phyloP scores from a whole-genome alignment of 2,888 invertebrate species.

The Julus scanicus region DNA sequence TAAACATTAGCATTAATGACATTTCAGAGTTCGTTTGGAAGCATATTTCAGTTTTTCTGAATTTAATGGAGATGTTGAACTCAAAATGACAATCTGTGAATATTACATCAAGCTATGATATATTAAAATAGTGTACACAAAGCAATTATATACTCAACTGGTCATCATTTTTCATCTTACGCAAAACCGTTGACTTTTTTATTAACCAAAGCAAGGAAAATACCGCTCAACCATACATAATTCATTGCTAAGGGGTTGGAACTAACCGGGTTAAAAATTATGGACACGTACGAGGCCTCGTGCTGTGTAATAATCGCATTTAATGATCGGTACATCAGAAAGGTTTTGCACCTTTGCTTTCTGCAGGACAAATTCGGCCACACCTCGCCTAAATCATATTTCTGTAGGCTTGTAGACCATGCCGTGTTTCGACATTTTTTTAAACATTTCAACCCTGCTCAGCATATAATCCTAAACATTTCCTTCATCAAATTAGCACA shows the following conservation, averaged over 20 bases:
- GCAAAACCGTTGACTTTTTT: neutral
- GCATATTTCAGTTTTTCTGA: neutral
- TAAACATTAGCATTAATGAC: too few species aligned
- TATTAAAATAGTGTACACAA: neutral
- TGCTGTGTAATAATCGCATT: neutral
- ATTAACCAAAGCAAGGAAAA: neutral
- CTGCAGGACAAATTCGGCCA: neutral
- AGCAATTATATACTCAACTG: neutral
- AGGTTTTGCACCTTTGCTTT: conserved; percentile 2
- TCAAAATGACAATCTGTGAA: neutral
- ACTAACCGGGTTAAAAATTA: neutral
- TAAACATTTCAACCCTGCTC: neutral
- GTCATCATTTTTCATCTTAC: neutral
- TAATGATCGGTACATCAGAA: neutral
- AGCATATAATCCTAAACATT: neutral
- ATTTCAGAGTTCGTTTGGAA: too few species aligned
- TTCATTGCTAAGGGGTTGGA: neutral
- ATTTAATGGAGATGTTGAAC: neutral
- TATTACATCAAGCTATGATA: neutral
- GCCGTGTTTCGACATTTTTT: neutral
- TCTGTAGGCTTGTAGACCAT: neutral
- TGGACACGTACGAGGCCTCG: neutral
- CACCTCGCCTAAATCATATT: neutral
- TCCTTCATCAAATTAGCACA: neutral
- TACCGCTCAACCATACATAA: neutral